Percentiles rank a stretch among this genome's conserved stretches.
Evolutionary conservation across 2,888 invertebrate species (phyloP).

Genomic region (Caenorhabditis sulstoni): DNA sequence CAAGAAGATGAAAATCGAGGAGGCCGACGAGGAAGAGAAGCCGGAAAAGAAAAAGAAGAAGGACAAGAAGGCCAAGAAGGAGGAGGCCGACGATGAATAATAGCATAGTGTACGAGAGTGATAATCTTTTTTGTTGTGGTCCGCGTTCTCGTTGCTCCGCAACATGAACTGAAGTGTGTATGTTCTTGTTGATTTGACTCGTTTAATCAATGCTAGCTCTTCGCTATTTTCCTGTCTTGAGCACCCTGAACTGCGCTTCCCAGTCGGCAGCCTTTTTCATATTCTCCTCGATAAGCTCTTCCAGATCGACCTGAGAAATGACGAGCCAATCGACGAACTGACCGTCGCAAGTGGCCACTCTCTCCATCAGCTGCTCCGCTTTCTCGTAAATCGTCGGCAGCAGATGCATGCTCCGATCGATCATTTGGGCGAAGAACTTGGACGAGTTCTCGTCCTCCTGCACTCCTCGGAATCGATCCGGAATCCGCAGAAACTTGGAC

Average conservation of each 20-base stretch:
- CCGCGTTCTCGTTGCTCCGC: constrained; percentile 16
- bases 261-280: constrained; percentile 87
- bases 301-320: constrained; percentile 88
- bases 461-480: constrained; percentile 89
- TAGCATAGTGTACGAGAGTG: constrained; percentile 42
- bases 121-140: constrained; percentile 58
- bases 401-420: constrained; percentile 87
- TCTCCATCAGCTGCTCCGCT: constrained; percentile 87
- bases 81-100: constrained; percentile 58
- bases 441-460: constrained; percentile 59
- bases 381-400: constrained; percentile 87
- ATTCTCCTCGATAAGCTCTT: constrained; percentile 86
- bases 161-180: constrained; percentile 25
- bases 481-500: constrained; percentile 91
- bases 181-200: constrained; percentile 63
- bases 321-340: constrained; percentile 87
- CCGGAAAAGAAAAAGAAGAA: constrained; percentile 63
- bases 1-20: constrained; percentile 70
- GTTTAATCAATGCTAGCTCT: constrained; percentile 30
- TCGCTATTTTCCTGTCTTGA: constrained; percentile 84
- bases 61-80: constrained; percentile 58
- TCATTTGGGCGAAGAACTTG: constrained; percentile 85
- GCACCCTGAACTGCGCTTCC: constrained; percentile 89
- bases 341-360: constrained; percentile 85
- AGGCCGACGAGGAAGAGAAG: constrained; percentile 45